Base-by-base conservation (phyloP, 2,113 vertebrate species). In the Balaenoptera acutorostrata region DNA sequence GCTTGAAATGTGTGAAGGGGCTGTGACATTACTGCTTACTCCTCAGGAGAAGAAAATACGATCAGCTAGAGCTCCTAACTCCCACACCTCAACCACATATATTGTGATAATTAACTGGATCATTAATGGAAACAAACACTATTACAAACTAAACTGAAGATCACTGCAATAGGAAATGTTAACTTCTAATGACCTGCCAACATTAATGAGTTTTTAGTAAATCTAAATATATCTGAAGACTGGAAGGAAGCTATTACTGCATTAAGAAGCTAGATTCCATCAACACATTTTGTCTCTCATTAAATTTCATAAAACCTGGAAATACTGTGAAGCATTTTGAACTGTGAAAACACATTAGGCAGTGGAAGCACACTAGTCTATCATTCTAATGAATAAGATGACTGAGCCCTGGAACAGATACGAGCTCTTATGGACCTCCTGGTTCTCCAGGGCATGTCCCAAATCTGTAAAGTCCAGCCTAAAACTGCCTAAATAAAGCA, bases 81-180 rank as follows among this genome's bases (percentile, higher is more conserved):
- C 39, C 66, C 29, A 57, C 5, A 90, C 41, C 9, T 96, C 81
- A 95, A 44, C 64, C 44, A 77, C 11, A 36, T 78, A 84, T 36
- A 84, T 7, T 61, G 39, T 31, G 15, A 72, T 82, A 20, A 89
- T 72, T 64, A 93, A 66, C 14, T 82, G 25, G 44, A 85, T 93
- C 55, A 82, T 64, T 89, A 80, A 59, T 64, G 59, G 64, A 97
- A 96, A 92, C 25, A 95, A 95, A 89, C 27, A 5, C 21, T 64
- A 71, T 61, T 85, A 49, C 89, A 86, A 31, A 41, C 46, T 85
- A 93, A 97, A 95, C 29, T 72, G 31, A 95, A 71, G 21, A 77
- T 92, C 33, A 82, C 31, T 44, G 11, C 44, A 86, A n/a, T 57
- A 69, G 46, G 31, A 88, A 95, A 83, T 78, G 44, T 68, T 68